phyloP scores from a whole-genome alignment of 92 coral and sea anemone species.

The Pocillopora meandrina region DNA sequence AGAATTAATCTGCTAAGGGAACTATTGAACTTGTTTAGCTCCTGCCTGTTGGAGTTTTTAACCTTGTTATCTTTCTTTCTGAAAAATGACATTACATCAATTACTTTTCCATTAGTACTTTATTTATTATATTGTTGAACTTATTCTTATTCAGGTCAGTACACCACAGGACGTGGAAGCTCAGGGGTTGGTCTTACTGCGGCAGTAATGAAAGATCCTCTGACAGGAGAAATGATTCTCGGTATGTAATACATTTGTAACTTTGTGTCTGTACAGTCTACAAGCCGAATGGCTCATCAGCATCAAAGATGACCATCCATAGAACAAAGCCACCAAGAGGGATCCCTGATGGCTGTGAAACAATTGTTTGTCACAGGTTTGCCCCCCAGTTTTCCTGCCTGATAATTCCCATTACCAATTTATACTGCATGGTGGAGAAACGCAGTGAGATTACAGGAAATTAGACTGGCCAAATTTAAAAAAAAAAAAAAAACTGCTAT shows the following conservation, averaged over 20 bases:
- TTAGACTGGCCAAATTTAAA: too few species aligned
- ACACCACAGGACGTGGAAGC: constrained; percentile 98
- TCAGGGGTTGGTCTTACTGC: constrained; percentile 99
- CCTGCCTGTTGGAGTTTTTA: not conserved
- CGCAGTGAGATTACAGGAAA: too few species aligned
- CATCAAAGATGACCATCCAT: too few species aligned
- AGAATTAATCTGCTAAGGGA: not conserved
- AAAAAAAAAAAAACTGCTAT: too few species aligned
- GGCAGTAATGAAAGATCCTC: constrained; percentile 95
- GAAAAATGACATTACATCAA: too few species aligned
- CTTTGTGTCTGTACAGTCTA: not conserved
- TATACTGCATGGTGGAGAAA: too few species aligned
- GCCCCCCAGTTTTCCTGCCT: too few species aligned
- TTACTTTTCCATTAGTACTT: too few species aligned
- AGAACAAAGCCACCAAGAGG: not conserved
- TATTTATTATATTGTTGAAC: not conserved
- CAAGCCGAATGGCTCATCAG: too few species aligned
- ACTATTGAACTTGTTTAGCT: too few species aligned
- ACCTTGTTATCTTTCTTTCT: not conserved
- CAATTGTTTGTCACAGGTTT: not conserved
- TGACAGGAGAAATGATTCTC: constrained; percentile 96
- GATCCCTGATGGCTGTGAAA: constrained; percentile 16
- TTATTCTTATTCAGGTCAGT: constrained; percentile 73
- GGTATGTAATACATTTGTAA: constrained; percentile 53
- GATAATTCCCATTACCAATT: too few species aligned